Conservation (phyloP, 2,888 invertebrate species). For the Thereva nobilitata region DNA sequence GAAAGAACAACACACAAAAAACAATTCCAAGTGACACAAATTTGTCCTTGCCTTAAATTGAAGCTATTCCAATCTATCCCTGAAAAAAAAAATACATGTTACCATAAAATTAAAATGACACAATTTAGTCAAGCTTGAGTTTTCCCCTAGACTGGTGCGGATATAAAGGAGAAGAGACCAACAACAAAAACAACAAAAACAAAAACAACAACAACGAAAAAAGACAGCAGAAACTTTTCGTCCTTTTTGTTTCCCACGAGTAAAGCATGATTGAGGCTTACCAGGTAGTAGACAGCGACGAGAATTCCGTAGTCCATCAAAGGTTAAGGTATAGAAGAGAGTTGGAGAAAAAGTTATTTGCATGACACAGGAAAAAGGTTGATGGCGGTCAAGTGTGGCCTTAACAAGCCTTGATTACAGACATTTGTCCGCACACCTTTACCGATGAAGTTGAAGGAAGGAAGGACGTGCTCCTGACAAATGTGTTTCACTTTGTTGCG, state of each 20-base stretch:
- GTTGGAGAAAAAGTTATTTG: conserved; percentile 21
- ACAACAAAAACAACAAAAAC: too few relatives aligned
- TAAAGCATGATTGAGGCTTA: neutral
- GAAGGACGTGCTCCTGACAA: conserved; percentile 23
- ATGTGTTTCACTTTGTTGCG: conserved; percentile 21
- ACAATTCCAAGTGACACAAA: too few relatives aligned
- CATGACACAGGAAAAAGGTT: conserved; percentile 27
- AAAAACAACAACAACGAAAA: too few relatives aligned
- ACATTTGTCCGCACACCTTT: conserved; percentile 16
- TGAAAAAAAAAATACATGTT: too few relatives aligned
- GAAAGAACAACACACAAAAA: too few relatives aligned
- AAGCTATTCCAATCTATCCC: too few relatives aligned
- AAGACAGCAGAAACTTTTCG: conserved; percentile 7
- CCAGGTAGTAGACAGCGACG: neutral
- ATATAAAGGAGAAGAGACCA: too few relatives aligned
- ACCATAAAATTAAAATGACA: too few relatives aligned
- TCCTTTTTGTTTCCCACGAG: conserved; percentile 25
- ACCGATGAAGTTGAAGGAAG: conserved; percentile 1
- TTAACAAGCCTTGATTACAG: conserved; percentile 32
- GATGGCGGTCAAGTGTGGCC: conserved; percentile 18
- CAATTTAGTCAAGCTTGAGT: too few relatives aligned
- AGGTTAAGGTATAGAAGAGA: neutral
- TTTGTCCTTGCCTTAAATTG: too few relatives aligned
- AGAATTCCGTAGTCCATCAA: conserved; percentile 14
- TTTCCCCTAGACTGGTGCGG: too few relatives aligned